A percentile compares a stretch with the other conserved stretches of the same genome.
Evolutionary conservation across 1,140 invertebrate genomes (phyloP).

Genomic region (Zophobas morio): DNA sequence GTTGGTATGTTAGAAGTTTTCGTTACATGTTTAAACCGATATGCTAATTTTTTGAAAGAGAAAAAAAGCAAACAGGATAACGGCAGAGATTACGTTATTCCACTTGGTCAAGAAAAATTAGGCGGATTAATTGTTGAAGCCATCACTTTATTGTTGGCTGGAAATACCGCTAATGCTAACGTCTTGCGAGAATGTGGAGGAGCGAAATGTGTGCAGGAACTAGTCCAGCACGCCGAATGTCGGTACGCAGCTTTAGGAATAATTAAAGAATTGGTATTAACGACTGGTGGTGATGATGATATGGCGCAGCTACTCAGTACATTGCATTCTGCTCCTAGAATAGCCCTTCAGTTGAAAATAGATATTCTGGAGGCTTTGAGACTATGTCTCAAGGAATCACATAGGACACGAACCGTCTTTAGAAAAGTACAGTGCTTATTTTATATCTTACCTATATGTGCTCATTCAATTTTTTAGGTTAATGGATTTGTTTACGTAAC

Average conservation of each 20-base stretch:
- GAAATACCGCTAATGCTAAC: slow-evolving; percentile 90
- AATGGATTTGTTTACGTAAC: slow-evolving; percentile 98
- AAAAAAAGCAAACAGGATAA: slow-evolving; percentile 70
- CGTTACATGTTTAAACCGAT: slow-evolving; percentile 92
- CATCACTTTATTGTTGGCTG: slow-evolving; percentile 83
- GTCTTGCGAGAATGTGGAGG: slow-evolving; percentile 95
- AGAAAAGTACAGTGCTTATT: slow-evolving; percentile 80
- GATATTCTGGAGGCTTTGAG: slow-evolving; percentile 93
- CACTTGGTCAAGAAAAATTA: slow-evolving; percentile 81
- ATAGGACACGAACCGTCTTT: slow-evolving; percentile 96
- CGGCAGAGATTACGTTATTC: slow-evolving; percentile 71
- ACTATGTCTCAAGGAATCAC: slow-evolving; percentile 92
- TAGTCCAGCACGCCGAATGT: slow-evolving; percentile 90
- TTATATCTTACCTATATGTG: slow-evolving; percentile 2
- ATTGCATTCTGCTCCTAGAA: slow-evolving; percentile 88
- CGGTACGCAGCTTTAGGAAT: slow-evolving; percentile 83
- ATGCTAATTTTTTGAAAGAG: slow-evolving; percentile 84
- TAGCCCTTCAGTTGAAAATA: slow-evolving; percentile 87
- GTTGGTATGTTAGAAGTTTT: slow-evolving; percentile 98
- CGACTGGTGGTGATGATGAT: slow-evolving; percentile 94
- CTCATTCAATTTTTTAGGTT: slow-evolving; percentile 65
- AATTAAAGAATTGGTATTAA: slow-evolving; percentile 90
- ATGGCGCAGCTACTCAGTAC: slow-evolving; percentile 93
- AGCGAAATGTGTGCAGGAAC: slow-evolving; percentile 90
- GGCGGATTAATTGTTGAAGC: slow-evolving; percentile 91